Evolutionary conservation across 1,140 invertebrate genomes (phyloP), one percentile per base, ranked within the genome.

Genomic region (Drosophila guanche): DNA sequence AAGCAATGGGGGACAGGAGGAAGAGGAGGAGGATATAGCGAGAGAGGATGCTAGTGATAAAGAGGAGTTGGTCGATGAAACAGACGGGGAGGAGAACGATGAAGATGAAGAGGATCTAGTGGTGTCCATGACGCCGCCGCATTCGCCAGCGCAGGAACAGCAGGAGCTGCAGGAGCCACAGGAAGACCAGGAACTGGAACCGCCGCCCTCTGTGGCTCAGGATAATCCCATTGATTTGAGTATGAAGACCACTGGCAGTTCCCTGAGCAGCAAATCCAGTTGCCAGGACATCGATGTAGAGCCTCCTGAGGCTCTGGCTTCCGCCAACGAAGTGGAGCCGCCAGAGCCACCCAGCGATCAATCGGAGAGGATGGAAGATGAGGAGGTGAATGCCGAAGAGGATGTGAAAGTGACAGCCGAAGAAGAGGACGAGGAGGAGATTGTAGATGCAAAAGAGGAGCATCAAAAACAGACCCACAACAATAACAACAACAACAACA

Each of bases 201-300:
- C 42, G 45, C 59, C 33, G 42, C 46, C 6, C 27, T 37, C 33
- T 12, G 33, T 50, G 46, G 50, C 61, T 94, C 95, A 95, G 89
- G 95, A 96, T 57, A 94, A 95, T 79, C 96, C 96, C n/a, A 96
- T 97, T 73, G 96, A 97, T 85, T 91, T 97, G 42, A 95, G 95
- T 4, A 95, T 96, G 91, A 95, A 95, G 77, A 83, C 81, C 37
- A 93, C 93, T 3, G 92, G 92, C 33, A 93, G 93, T 20, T 92
- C 92, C 41, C 92, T 92, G 12, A 76, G 74, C 50, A 90, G 85
- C 46, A 66, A 68, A 22, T 67, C 65, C 6, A 70, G 66, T 41
- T 71, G 73, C 55, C 51, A 25, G 3, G 65, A 41, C 5, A 55
- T 47, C 16, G 91, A 69, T 58, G 85, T 3, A 57, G 85, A 88